These are phyloP conservation scores for human DNA, from an alignment of 2,113 vertebrate genomes.

Conservation along the genomic window DNA sequence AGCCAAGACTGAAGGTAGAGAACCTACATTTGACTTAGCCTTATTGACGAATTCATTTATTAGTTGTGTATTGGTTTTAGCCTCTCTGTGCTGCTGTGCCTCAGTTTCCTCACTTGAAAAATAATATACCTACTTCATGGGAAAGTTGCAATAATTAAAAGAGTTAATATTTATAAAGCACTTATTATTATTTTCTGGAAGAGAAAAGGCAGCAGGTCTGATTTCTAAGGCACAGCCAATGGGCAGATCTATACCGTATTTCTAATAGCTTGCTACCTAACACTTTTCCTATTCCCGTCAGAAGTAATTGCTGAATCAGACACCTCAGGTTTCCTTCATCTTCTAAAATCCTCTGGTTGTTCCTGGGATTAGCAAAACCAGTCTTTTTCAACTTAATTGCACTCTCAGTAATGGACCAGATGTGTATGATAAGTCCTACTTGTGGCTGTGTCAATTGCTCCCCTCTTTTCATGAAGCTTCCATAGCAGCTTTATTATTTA, in stretches of 20 bases:
- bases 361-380: constrained; percentile 59
- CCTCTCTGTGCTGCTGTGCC: neutral
- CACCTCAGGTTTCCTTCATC: constrained; percentile 67
- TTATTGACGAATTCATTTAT: neutral
- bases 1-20: neutral
- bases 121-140: neutral
- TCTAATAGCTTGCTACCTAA: constrained; percentile 13
- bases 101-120: constrained; percentile 35
- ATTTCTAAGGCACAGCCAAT: neutral
- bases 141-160: neutral
- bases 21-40: neutral
- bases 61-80: neutral
- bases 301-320: constrained; percentile 63
- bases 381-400: constrained; percentile 68
- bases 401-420: constrained; percentile 69
- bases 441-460: constrained; percentile 55
- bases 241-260: neutral
- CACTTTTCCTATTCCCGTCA: constrained; percentile 47
- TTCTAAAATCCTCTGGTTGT: constrained; percentile 60
- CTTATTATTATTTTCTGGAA: neutral
- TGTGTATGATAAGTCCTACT: constrained; percentile 64
- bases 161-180: constrained; percentile 35
- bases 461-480: constrained; percentile 28
- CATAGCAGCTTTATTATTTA: constrained; percentile 52
- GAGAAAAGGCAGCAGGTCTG: neutral